Base-by-base conservation (phyloP, 64 coral and sea anemone species). In the Platygyra sinensis region DNA sequence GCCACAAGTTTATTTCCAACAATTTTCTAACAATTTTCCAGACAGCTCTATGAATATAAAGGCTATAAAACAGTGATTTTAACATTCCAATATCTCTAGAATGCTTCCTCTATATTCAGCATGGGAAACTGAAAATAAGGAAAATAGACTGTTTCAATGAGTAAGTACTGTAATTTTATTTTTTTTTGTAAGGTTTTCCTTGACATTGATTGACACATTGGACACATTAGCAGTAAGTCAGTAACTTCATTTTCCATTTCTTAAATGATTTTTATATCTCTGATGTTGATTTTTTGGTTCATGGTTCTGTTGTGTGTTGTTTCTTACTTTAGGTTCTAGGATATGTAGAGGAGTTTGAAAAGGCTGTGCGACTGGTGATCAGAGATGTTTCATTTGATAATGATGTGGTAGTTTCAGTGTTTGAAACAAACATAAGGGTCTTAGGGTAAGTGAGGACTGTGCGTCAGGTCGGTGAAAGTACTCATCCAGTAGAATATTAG, bases 361-460 rank as follows among this genome's bases (percentile, higher is more conserved):
- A 93, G 49, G 97, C 94, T 57, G 91, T 95, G n/a, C 95, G 93
- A 85, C 69, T 99, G 16, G 97, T 99, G 10, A 95, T 99, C 30
- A 80, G 46, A 78, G 91, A 99, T 86, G 97, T 99, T 25, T 75
- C 67, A 28, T 99, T 99, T 93, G 94, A 99, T 73, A 99, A 76
- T 89, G 94, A 99, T 80, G 75, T 99, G 67, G 97, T 99, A 30
- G 97, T 99, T 64, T 99, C 97, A 4, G 93, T 95, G 33, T 99
- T 99, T 96, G 97, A 99, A 88, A 99, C 97, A 29, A 99, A 99
- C 30, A 99, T 99, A 30, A 89, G 97, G 72, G 93, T 99, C 30
- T 76, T 99, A 67, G 97, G 97, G 97, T 99, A 72, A 93, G 95
- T 90, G 65, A 22, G 11, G 51, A 10, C 6, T 17, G 5, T 60